Base-by-base conservation (phyloP, 2,888 invertebrate genomes). In the Boloria euphrosyne region DNA sequence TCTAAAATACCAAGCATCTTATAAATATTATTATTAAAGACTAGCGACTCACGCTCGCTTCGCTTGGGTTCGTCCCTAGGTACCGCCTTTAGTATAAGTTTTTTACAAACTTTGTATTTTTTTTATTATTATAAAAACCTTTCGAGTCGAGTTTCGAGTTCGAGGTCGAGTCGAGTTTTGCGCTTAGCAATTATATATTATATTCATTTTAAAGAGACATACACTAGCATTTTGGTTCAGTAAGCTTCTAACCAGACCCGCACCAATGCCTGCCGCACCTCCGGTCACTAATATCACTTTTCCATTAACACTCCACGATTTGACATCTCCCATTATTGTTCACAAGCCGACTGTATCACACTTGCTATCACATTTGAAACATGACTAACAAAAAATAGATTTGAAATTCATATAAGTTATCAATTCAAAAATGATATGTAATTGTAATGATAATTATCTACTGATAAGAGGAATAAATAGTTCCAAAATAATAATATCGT, bases 261-360 rank as follows among this genome's bases (percentile, higher is more conserved):
- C 90, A 0, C 90, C 90, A 0, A 90, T 80, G 0, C 90, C 90
- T 0, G 82, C 86, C 0, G 90, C 90, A 0, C 90, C 90, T 1
- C 90, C 90, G 0, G 89, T 89, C 70, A 90, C 89, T 62, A 90
- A 73, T 72, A 86, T 80, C 75, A 90, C 88, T 81, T 89, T 90
- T 18, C 85, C 83, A 17, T 86, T 79, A 52, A 86, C 73, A 79
- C 75, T 67, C 71, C 73, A 75, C 46, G 43, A 13, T n/a, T 17
- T 54, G 13, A 52, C 53, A 27, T 46, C 43, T 51, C 44, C 62
- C 58, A 52, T 52, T 17, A 5, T 62, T 10, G 3, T 46, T 46
- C 17, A 57, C 46, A 44, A n/a, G 3, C 13, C 10, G 18, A 43
- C 13, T 44, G 17, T 6, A 55, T 14, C 17, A 47, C 49, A 31